Base-by-base conservation (phyloP, 2,797 vertebrate genomes). In the Enteromius anoplus region DNA sequence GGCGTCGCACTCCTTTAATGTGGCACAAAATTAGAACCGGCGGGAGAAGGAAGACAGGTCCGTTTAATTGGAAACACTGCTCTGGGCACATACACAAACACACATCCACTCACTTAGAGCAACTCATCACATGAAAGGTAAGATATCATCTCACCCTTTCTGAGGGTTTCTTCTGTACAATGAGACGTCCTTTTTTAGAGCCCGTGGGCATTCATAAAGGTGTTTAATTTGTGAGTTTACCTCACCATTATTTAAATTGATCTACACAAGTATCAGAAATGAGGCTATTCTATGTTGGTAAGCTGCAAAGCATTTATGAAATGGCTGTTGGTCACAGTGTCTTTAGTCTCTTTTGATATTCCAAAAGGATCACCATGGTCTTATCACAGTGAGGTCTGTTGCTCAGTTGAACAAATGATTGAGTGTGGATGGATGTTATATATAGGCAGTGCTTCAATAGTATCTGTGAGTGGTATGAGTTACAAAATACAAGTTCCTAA, bases 11-110 rank as follows among this genome's bases (percentile, higher is more conserved):
- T 94, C 94, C 92, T 94, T 94, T 95, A 95, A 95, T 95, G 93
- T 95, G 94, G 94, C 94, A 95, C 93, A 95, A 95, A 95, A 95
- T 95, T 95, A 95, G 92, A 94, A 95, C 95, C 94, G 93, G 91
- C 89, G 93, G 95, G 93, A 93, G 78, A 77, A 78, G 91, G 91
- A 91, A 94, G 92, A 93, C 93, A 92, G 92, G 92, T 92, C 92
- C 75, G 85, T 92, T 94, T 94, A 93, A 95, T 94, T 94, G 94
- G 93, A 91, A 91, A 95, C 95, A 94, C 92, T 88, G 93, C 94
- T 94, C 92, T 92, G 92, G 92, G 93, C 92, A 88, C 85, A 88
- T 85, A 85, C 69, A 69, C 88, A 55, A 81, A 66, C 53, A 66
- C 71, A 88, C 75, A 68, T 81, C 75, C 78, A 83, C 82, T 51